Base-by-base conservation (phyloP, 1,140 invertebrate genomes). In the Anagrus nilaparvatae region DNA sequence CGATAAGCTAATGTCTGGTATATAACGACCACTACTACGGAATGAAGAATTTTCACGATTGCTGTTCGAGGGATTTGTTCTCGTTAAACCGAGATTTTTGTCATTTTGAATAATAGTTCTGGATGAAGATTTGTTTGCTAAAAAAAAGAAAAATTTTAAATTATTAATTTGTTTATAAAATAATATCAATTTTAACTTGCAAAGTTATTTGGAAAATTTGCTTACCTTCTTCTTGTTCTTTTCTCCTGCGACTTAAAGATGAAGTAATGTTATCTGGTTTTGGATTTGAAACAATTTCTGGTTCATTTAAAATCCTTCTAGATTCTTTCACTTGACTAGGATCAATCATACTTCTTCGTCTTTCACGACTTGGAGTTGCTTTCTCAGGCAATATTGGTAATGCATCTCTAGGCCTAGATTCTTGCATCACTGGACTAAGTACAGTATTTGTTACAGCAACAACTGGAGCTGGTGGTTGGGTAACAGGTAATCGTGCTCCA, bases 311-410 rank as follows among this genome's bases (percentile, higher is more conserved):
- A 10, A 45, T n/a, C 14, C 43, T 33, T 1, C 36, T 9, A 5
- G 47, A 48, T n/a, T 49, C 43, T 23, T 54, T 57, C 1, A 64
- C 61, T 33, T 72, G 70, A 10, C 62, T 63, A 0, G 70, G 69
- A 46, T 72, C 70, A 28, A 73, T 72, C 65, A 71, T 69, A 39
- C 67, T 70, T 8, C 65, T 52, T 5, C 65, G 57, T 24, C 70
- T 55, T 20, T 69, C 67, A 12, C 69, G 58, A 40, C 63, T 65
- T 8, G 56, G 54, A 0, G 65, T 54, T 0, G 67, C 67, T 36
- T 64, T 49, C 20, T 68, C 66, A 2, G 60, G 48, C 8, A 57
- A 43, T 5, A 69, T 48, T 5, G 53, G 28, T 0, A 56, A 48
- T 1, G 58, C 48, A 25, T 69, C 66, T 0, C 65, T 51, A 0